Evolutionary conservation across 1,140 invertebrate species (phyloP).

Genomic region (Lanistes nyassanus): DNA sequence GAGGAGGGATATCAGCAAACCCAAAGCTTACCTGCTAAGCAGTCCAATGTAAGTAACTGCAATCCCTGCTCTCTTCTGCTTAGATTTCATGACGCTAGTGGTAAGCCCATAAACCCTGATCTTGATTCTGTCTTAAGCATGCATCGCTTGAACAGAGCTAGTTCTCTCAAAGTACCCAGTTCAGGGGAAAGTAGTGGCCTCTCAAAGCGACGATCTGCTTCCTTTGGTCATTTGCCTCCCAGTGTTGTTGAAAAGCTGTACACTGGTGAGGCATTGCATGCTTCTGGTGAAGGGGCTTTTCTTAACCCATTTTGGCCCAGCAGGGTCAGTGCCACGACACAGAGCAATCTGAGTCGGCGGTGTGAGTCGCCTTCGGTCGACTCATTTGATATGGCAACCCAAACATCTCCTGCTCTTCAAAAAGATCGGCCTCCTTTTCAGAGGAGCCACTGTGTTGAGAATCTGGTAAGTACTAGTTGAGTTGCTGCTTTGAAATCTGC

Average conservation of each 20-base stretch:
- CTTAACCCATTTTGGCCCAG: slow-evolving; percentile 3
- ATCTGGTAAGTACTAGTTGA: slow-evolving; percentile 19
- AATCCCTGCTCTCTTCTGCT: slow-evolving; percentile 4
- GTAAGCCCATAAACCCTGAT: slow-evolving; percentile 8
- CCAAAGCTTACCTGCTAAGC: slow-evolving; percentile 21
- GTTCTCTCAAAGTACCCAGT: slow-evolving; percentile 14
- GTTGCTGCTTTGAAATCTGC: too few species aligned
- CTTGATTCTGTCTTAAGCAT: background rate
- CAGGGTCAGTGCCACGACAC: slow-evolving; percentile 2
- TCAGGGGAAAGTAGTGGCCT: background rate
- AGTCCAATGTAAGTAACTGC: slow-evolving; percentile 15
- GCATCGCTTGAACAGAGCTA: slow-evolving; percentile 15
- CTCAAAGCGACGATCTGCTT: slow-evolving; percentile 27
- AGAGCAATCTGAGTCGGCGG: slow-evolving; percentile 1
- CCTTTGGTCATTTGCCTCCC: slow-evolving; percentile 15
- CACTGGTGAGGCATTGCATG: slow-evolving; percentile 16
- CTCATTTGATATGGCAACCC: slow-evolving; percentile 27
- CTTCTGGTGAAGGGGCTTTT: slow-evolving; percentile 15
- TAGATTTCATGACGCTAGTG: slow-evolving; percentile 14
- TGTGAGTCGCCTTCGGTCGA: background rate
- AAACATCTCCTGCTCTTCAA: slow-evolving; percentile 28
- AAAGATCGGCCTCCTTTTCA: slow-evolving; percentile 15
- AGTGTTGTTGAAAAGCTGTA: background rate
- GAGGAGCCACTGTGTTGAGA: background rate
- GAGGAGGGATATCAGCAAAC: slow-evolving; percentile 24